Percentiles rank a stretch among this genome's conserved stretches.
Evolutionary conservation across 1,140 invertebrate genomes (phyloP).

Genomic region (Zaprionus lachaisei): DNA sequence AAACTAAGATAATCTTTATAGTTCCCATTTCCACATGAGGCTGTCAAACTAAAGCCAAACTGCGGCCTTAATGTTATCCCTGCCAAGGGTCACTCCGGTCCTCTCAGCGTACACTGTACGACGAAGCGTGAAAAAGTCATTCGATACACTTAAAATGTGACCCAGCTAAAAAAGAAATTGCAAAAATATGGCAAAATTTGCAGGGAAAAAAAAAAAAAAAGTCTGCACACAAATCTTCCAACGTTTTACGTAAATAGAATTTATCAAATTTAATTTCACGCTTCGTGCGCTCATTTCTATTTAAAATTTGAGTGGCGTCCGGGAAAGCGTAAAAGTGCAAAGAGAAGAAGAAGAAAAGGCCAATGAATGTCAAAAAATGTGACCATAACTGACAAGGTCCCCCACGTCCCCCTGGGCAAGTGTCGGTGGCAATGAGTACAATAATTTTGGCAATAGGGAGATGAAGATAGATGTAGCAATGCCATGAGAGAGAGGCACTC

Average conservation of each 20-base stretch:
- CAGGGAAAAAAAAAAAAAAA: slow-evolving; percentile 9
- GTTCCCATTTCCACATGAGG: background rate
- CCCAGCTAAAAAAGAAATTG: slow-evolving; percentile 40
- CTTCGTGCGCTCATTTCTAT: slow-evolving; percentile 82
- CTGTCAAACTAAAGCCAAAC: background rate
- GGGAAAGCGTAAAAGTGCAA: slow-evolving; percentile 21
- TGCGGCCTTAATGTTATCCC: background rate
- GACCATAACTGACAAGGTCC: slow-evolving; percentile 72
- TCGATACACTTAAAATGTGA: slow-evolving; percentile 75
- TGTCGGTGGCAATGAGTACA: slow-evolving; percentile 60
- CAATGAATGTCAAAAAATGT: slow-evolving; percentile 82
- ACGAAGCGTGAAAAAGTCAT: slow-evolving; percentile 72
- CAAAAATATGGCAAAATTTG: slow-evolving; percentile 33
- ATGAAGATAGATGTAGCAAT: slow-evolving; percentile 45
- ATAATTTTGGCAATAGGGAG: slow-evolving; percentile 64
- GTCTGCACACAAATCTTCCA: slow-evolving; percentile 68
- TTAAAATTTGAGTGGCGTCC: slow-evolving; percentile 72
- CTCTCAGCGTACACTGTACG: slow-evolving; percentile 18
- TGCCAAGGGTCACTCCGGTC: background rate
- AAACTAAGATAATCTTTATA: background rate
- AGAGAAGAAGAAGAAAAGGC: slow-evolving; percentile 46
- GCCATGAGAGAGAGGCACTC: slow-evolving; percentile 8
- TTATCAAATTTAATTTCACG: slow-evolving; percentile 83
- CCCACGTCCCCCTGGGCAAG: slow-evolving; percentile 1
- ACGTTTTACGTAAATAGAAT: slow-evolving; percentile 80